Percentiles rank a stretch among this genome's conserved stretches.
phyloP scores from a whole-genome alignment of 2,797 vertebrate genomes.

The Thalassophryne amazonica region DNA sequence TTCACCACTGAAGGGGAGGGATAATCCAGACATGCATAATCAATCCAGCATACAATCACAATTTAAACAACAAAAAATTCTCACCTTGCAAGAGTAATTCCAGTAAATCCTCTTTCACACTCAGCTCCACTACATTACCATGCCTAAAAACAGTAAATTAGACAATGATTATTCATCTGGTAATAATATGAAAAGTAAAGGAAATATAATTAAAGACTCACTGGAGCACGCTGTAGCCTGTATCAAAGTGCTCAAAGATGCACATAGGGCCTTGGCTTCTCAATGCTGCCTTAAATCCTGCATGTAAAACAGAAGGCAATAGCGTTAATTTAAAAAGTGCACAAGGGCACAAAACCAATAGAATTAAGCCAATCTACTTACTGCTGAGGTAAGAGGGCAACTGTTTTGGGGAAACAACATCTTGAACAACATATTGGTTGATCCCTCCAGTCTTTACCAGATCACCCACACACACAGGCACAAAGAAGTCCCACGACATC shows the following conservation, averaged over 20 bases:
- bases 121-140: constrained; percentile 72
- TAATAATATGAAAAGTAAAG: neutral
- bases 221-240: constrained; percentile 88
- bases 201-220: constrained; percentile 70
- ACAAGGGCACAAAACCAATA: neutral
- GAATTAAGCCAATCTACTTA: constrained; percentile 54
- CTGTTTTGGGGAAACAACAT: constrained; percentile 79
- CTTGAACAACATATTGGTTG: constrained; percentile 88
- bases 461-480: constrained; percentile 83
- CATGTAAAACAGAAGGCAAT: neutral
- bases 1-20: constrained; percentile 79
- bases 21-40: neutral
- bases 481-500: constrained; percentile 85
- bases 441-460: constrained; percentile 82
- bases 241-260: constrained; percentile 90
- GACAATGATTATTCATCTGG: neutral
- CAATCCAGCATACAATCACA: fast-evolving
- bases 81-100: constrained; percentile 88
- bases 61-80: neutral
- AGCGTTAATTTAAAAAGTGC: neutral
- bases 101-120: constrained; percentile 85
- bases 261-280: constrained; percentile 81
- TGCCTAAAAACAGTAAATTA: constrained; percentile 74
- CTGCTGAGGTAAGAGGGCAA: constrained; percentile 76
- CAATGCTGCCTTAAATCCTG: constrained; percentile 83